Conservation (phyloP, 2,888 invertebrate genomes). For the Altica lythri region DNA sequence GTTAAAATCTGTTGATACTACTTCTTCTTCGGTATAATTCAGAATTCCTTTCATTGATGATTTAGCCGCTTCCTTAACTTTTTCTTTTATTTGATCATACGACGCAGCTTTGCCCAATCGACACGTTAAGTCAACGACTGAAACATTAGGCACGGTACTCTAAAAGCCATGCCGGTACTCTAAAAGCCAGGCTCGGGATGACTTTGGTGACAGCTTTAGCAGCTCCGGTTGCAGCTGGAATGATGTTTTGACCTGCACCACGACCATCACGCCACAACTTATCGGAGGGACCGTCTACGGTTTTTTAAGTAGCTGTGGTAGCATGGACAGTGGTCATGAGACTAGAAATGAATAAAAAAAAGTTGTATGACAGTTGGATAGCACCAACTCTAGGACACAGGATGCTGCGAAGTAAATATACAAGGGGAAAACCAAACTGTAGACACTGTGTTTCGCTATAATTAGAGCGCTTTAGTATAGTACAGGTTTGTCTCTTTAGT, state of each 20-base stretch:
- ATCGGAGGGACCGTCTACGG: conserved; percentile 93
- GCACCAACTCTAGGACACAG: no score
- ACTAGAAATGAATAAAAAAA: no score
- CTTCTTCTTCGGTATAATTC: conserved; percentile 94
- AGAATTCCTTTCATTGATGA: conserved; percentile 89
- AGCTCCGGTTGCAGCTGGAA: conserved; percentile 98
- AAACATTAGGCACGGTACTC: conserved; percentile 95
- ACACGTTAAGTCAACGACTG: conserved; percentile 94
- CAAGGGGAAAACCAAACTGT: no score
- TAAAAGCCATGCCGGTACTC: conserved; percentile 94
- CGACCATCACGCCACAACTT: conserved; percentile 98
- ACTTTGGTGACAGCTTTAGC: conserved; percentile 99
- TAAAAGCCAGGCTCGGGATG: conserved; percentile 94
- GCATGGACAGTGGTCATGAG: conserved; percentile 98
- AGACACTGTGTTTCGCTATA: no score
- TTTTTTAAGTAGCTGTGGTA: conserved; percentile 96
- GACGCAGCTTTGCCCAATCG: conserved; percentile 72
- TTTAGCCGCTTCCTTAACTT: conserved; percentile 81
- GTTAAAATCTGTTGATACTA: conserved; percentile 95
- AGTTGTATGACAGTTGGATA: no score
- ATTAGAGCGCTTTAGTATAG: no score
- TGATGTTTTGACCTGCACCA: conserved; percentile 98
- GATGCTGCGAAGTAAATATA: no score
- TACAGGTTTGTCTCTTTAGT: no score
- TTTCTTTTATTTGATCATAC: conserved; percentile 85